Base-by-base conservation (phyloP, 1,140 invertebrate genomes). In the Halesus radiatus region DNA sequence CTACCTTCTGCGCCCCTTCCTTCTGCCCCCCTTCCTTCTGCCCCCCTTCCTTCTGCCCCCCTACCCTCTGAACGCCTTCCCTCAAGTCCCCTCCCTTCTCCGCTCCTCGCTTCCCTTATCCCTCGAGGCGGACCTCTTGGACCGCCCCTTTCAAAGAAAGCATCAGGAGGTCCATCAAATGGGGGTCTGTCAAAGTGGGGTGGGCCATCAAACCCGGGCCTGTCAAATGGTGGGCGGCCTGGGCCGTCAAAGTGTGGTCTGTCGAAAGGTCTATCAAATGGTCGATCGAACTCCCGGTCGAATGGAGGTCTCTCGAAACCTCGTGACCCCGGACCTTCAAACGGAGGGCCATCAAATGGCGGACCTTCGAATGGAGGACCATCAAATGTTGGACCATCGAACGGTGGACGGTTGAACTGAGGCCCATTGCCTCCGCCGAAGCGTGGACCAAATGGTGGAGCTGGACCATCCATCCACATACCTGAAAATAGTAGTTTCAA, bases 381-480 rank as follows among this genome's bases (percentile, higher is more conserved):
- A 81, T 84, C 86, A 82, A 85, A 87, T 32, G 80, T 84, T 20
- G 80, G 87, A 78, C 89, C 86, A 76, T 85, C 86, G 76, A 85
- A 85, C 1, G 53, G 85, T 82, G 10, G 76, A 22, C 76, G 58
- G 50, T 77, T 60, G 56, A 77, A 77, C 64, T 85, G 60, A 15
- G 86, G 86, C 62, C 86, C 86, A 60, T 78, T 76, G 84, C 85
- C 3, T 84, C 85, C 3, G 82, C 88, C 87, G 50, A 86, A 84
- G 0, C 84, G 85, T 0, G 88, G 68, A 80, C 85, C 62, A 73
- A 79, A 83, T 22, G 79, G 77, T 45, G 81, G 78, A 53, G 60
- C 32, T 16, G 79, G 77, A 84, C 85, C 3, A 84, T 90, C 88
- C 86, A 89, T 87, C 89, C 89, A 90, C 6, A 88, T 86, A 54